These are phyloP conservation scores for Dolichomitus sp. DNA, from an alignment of 2,888 invertebrate genomes.

Conservation along the genomic window DNA sequence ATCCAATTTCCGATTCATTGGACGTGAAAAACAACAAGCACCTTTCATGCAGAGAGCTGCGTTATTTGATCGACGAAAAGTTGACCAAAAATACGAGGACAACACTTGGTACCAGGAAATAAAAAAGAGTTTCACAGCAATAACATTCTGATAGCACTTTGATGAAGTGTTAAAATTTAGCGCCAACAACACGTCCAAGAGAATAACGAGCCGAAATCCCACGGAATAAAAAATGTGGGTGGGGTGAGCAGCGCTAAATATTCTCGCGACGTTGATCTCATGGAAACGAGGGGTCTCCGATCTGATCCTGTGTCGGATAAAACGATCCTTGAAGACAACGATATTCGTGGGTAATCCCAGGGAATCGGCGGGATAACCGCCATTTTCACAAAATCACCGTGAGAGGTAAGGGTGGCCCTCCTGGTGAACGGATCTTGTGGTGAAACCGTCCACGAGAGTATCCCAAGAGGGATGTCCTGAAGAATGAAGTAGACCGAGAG, in stretches of 20 bases:
- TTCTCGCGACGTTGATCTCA: constrained; percentile 18
- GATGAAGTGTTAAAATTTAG: constrained; percentile 14
- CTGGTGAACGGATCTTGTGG: constrained; percentile 40
- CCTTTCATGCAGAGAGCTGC: not conserved
- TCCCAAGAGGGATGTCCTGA: constrained; percentile 21
- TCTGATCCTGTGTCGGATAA: constrained; percentile 13
- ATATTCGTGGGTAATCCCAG: constrained; percentile 28
- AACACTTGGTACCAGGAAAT: not conserved
- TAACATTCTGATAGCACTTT: not conserved
- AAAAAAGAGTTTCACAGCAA: constrained; percentile 14
- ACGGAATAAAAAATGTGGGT: constrained; percentile 4
- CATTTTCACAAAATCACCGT: constrained; percentile 63
- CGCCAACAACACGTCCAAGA: constrained; percentile 2
- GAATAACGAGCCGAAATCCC: constrained; percentile 7
- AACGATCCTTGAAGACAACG: constrained; percentile 33
- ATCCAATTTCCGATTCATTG: not conserved
- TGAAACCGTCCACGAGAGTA: constrained; percentile 2
- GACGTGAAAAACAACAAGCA: not conserved
- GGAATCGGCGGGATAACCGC: constrained; percentile 64
- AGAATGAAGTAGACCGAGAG: constrained; percentile 17
- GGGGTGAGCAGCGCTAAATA: constrained; percentile 14
- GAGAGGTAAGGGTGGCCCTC: constrained; percentile 25
- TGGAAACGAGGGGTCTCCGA: constrained; percentile 11
- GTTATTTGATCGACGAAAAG: not conserved
- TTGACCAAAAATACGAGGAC: not conserved